These are phyloP conservation scores for Platyscapa corneri DNA, from an alignment of 1,140 invertebrate genomes.

Conservation along the genomic window DNA sequence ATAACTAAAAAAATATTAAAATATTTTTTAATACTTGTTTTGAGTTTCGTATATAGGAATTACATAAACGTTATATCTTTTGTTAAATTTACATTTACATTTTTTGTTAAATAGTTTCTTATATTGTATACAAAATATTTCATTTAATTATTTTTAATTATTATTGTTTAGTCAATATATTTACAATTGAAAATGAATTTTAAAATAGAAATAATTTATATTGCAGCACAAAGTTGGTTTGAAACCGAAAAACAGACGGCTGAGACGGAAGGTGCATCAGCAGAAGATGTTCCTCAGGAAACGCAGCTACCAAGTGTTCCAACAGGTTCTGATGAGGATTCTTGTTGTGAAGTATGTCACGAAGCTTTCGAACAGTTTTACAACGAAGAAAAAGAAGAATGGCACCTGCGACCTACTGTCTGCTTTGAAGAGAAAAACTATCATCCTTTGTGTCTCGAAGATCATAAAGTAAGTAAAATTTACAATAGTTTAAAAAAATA, in stretches of 20 bases:
- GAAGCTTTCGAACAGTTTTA: slow-evolving; percentile 95
- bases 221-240: slow-evolving; percentile 89
- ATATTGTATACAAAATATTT: neutral
- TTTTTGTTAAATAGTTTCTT: too few species aligned
- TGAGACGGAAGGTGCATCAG: slow-evolving; percentile 71
- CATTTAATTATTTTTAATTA: neutral
- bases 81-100: too few species aligned
- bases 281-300: slow-evolving; percentile 73
- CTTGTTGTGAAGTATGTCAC: slow-evolving; percentile 88
- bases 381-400: slow-evolving; percentile 96
- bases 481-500: neutral
- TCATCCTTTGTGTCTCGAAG: slow-evolving; percentile 93
- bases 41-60: too few species aligned
- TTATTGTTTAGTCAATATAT: neutral
- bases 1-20: too few species aligned
- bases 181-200: too few species aligned
- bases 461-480: slow-evolving; percentile 82
- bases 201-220: neutral
- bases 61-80: too few species aligned
- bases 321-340: slow-evolving; percentile 78
- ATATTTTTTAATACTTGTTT: too few species aligned
- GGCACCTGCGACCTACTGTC: slow-evolving; percentile 91
- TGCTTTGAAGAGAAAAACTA: slow-evolving; percentile 86
- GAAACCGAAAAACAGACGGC: slow-evolving; percentile 81
- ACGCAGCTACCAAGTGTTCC: slow-evolving; percentile 77